A percentile compares a stretch with the other conserved stretches of the same genome.
Conservation (phyloP, 1,140 invertebrate species). For the Neomicropteryx cornuta region DNA sequence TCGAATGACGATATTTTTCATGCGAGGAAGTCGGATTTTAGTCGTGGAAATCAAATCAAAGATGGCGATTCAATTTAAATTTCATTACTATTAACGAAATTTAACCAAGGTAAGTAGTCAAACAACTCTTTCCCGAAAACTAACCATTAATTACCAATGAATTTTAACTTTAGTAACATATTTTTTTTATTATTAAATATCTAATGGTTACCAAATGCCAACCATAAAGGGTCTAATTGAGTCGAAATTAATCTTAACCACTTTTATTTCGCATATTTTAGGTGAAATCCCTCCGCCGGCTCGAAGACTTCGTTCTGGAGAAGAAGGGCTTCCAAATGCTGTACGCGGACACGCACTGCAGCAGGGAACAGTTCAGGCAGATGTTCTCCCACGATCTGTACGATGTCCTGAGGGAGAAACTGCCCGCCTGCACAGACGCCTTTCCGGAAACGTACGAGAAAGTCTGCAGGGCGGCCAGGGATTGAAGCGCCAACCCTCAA, state of each 20-base stretch:
- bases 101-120: background rate
- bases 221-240: background rate
- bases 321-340: slow-evolving; percentile 75
- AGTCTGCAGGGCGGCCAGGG: slow-evolving; percentile 54
- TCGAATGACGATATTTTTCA: too few species aligned
- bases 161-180: background rate
- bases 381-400: slow-evolving; percentile 79
- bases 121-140: background rate
- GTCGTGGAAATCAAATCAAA: too few species aligned
- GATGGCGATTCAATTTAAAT: too few species aligned
- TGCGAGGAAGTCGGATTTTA: too few species aligned
- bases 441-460: slow-evolving; percentile 81
- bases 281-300: slow-evolving; percentile 49
- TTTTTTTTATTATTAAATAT: background rate
- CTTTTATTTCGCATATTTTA: slow-evolving; percentile 9
- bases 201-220: background rate
- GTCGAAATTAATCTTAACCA: background rate
- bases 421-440: slow-evolving; percentile 51
- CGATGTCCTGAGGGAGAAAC: slow-evolving; percentile 50
- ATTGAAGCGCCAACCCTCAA: too few species aligned
- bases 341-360: slow-evolving; percentile 73
- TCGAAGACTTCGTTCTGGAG: slow-evolving; percentile 61
- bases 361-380: slow-evolving; percentile 59
- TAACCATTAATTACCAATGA: background rate
- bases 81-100: background rate